Evolutionary conservation across 2,113 vertebrate species (phyloP).

Genomic region (Macheiramphus alcinus): DNA sequence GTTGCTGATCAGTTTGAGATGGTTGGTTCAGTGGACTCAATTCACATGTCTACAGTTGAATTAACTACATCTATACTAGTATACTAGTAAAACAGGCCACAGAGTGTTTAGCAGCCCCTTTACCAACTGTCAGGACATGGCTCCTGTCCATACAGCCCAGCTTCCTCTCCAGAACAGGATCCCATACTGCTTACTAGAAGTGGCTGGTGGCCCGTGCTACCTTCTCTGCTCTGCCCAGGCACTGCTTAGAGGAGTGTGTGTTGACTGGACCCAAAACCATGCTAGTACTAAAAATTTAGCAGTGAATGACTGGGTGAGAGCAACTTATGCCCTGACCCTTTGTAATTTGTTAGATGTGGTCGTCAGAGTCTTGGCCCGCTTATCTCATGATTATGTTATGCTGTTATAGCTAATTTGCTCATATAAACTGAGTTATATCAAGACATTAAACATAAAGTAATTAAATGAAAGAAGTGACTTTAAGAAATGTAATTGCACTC

Average conservation of each 20-base stretch:
- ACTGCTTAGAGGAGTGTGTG: neutral
- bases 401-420: neutral
- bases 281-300: neutral
- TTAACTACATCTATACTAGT: neutral
- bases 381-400: neutral
- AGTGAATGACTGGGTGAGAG: neutral
- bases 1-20: neutral
- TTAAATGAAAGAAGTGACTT: neutral
- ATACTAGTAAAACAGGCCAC: neutral
- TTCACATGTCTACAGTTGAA: fast-evolving
- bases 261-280: neutral
- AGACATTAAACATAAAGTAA: neutral
- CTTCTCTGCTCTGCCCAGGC: neutral
- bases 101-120: neutral
- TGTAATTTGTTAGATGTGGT: neutral
- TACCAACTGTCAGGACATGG: neutral
- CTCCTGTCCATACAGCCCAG: neutral
- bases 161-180: neutral
- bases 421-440: neutral
- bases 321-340: neutral
- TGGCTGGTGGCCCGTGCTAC: neutral
- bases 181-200: neutral
- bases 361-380: neutral
- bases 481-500: neutral
- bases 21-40: neutral